Conservation (phyloP, 2,888 invertebrate genomes). For the Aproaerema taeniolella region DNA sequence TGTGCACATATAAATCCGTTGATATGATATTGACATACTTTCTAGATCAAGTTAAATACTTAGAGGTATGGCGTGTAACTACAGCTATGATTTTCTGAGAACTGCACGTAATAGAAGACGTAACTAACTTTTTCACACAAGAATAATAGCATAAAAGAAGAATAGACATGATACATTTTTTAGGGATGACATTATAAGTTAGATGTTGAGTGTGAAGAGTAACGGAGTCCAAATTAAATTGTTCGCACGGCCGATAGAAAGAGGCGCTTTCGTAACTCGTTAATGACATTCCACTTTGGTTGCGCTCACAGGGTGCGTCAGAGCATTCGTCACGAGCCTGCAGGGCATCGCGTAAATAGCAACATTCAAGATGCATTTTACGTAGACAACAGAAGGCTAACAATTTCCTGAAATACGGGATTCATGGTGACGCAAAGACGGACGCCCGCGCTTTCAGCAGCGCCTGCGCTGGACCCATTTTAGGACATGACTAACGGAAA, state of each 20-base stretch:
- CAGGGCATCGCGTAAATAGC: slow-evolving; percentile 39
- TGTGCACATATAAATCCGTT: too few relatives aligned
- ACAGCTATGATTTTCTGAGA: too few relatives aligned
- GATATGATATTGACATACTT: too few relatives aligned
- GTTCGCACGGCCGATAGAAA: slow-evolving; percentile 32
- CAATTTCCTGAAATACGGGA: slow-evolving; percentile 73
- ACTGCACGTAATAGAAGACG: slow-evolving; percentile 3
- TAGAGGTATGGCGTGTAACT: too few relatives aligned
- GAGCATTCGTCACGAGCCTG: slow-evolving; percentile 52
- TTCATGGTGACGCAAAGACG: slow-evolving; percentile 71
- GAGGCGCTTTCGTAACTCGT: slow-evolving; percentile 51
- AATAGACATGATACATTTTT: slow-evolving; percentile 8
- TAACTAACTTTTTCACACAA: slow-evolving; percentile 6
- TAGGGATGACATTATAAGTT: slow-evolving; percentile 7
- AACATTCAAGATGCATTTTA: slow-evolving; percentile 49
- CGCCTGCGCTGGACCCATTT: slow-evolving; percentile 81
- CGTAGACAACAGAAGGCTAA: slow-evolving; percentile 45
- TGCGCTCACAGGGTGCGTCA: slow-evolving; percentile 58
- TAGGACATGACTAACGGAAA: slow-evolving; percentile 85
- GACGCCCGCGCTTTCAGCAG: slow-evolving; percentile 76
- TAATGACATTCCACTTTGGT: slow-evolving; percentile 64
- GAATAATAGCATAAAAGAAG: slow-evolving; percentile 8
- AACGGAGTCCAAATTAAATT: slow-evolving; percentile 33
- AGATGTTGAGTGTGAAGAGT: slow-evolving; percentile 10
- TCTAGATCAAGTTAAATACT: too few relatives aligned